Conservation (phyloP, 1,140 invertebrate genomes). For the Branchinecta lindahli region DNA sequence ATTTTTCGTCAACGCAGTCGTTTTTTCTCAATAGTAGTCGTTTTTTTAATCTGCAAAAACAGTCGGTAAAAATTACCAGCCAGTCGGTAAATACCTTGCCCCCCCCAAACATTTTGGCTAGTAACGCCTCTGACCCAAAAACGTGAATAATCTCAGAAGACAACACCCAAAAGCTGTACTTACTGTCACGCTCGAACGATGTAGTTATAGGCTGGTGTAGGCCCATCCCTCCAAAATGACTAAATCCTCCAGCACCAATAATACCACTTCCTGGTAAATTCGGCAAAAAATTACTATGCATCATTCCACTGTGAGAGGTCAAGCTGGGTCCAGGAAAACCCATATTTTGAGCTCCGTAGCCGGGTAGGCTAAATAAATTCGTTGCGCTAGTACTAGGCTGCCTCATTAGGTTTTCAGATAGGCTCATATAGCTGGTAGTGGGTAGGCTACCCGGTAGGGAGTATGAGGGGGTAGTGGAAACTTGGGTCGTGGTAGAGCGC, state of each 20-base stretch:
- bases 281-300: background rate
- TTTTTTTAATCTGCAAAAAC: no score
- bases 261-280: background rate
- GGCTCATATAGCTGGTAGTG: background rate
- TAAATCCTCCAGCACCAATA: background rate
- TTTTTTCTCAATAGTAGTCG: no score
- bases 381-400: background rate
- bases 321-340: background rate
- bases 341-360: background rate
- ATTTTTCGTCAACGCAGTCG: no score
- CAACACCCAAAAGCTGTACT: background rate
- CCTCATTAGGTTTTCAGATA: background rate
- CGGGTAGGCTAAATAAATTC: background rate
- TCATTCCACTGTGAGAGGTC: background rate
- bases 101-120: no score
- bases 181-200: background rate
- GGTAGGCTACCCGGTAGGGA: background rate
- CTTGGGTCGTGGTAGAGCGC: background rate
- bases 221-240: background rate
- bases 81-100: no score
- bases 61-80: no score
- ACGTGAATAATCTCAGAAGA: background rate
- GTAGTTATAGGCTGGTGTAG: background rate
- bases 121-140: no score
- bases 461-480: background rate